Evolutionary conservation across 2,888 invertebrate species (phyloP).

Genomic region (Atrina japonica): DNA sequence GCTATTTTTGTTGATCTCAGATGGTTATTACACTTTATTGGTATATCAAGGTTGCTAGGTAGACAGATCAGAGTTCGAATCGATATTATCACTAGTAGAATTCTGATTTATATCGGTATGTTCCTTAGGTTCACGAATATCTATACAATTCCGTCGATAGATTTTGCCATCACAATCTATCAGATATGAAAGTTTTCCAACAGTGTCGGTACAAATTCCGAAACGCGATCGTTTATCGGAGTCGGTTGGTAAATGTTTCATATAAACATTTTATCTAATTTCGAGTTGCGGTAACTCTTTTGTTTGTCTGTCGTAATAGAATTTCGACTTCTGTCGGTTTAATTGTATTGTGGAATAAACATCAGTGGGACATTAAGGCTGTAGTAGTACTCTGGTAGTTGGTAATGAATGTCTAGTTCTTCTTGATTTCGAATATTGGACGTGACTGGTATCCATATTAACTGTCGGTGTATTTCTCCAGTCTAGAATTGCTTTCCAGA

Average conservation of each 20-base stretch:
- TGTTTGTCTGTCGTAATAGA: constrained; percentile 6
- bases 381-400: not conserved
- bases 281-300: constrained; percentile 5
- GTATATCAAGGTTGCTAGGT: too few relatives aligned
- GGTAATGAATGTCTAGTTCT: constrained; percentile 3
- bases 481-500: constrained; percentile 12
- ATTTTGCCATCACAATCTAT: not conserved
- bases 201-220: constrained; percentile 2
- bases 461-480: constrained; percentile 28
- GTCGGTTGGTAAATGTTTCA: constrained; percentile 10
- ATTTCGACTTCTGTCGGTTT: constrained; percentile 20
- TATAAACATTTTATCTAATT: constrained; percentile 21
- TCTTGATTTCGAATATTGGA: constrained; percentile 16
- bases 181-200: constrained; percentile 4
- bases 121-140: constrained; percentile 5
- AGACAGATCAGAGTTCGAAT: constrained; percentile 6
- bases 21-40: too few relatives aligned
- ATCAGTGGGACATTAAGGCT: not conserved
- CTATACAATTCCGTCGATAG: constrained; percentile 1
- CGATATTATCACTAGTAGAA: not conserved
- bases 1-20: too few relatives aligned
- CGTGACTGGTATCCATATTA: not conserved
- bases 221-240: not conserved
- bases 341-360: not conserved
- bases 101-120: not conserved